These are phyloP conservation scores for Boloria selene DNA, from an alignment of 2,888 invertebrate species.

Conservation along the genomic window DNA sequence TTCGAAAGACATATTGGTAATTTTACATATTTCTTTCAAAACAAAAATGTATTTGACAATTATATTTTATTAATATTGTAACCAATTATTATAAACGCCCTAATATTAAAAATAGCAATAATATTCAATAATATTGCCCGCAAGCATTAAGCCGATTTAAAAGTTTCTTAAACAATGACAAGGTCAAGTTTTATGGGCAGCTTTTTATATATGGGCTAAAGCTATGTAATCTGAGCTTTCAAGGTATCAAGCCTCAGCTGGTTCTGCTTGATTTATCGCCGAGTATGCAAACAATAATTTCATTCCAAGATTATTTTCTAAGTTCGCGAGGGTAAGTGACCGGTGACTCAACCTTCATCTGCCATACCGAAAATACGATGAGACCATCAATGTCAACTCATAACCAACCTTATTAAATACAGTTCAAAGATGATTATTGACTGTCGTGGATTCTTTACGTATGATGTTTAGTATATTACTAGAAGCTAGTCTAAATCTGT, in stretches of 20 bases:
- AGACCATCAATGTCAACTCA: constrained; percentile 19
- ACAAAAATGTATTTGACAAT: too few species aligned
- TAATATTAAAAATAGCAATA: too few species aligned
- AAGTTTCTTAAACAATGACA: too few species aligned
- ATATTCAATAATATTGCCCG: too few species aligned
- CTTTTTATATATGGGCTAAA: too few species aligned
- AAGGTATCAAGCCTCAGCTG: not conserved
- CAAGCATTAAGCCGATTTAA: too few species aligned
- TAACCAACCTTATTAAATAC: constrained; percentile 33
- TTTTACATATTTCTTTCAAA: not conserved
- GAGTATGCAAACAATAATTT: constrained; percentile 35
- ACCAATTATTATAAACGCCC: too few species aligned
- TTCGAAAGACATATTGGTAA: too few species aligned
- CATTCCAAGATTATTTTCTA: constrained; percentile 56
- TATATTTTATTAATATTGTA: too few species aligned
- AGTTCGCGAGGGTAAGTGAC: constrained; percentile 69
- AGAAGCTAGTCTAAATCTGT: constrained; percentile 58
- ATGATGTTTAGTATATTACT: constrained; percentile 38
- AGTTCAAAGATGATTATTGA: constrained; percentile 20
- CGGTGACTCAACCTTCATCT: constrained; percentile 58
- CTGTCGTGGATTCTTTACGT: constrained; percentile 7
- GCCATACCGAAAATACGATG: constrained; percentile 25
- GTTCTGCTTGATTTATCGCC: not conserved
- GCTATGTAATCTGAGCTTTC: not conserved
- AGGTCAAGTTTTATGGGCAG: too few species aligned